Evolutionary conservation across 2,888 invertebrate genomes (phyloP), one percentile per base, ranked within the genome.

Genomic region (Andrena praecox): DNA sequence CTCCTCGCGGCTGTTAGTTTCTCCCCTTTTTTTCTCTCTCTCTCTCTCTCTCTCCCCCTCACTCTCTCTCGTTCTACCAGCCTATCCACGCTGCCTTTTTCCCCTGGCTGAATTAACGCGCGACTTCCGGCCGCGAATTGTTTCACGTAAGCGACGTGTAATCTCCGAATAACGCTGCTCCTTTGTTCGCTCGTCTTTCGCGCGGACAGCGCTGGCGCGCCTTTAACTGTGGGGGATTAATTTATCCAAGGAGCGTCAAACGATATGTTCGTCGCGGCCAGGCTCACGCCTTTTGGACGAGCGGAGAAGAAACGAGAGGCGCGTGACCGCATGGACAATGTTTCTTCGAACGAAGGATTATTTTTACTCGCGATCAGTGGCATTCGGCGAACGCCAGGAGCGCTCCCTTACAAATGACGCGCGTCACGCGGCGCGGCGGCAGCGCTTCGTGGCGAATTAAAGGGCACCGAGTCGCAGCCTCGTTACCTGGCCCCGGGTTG

Each of bases 111-210:
- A 74, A 84, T 77, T 84, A 85, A 80, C 84, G 74, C 59, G 68
- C 73, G 70, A 85, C 81, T 85, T 85, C 77, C 85, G 81, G 69
- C 85, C 77, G 79, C 80, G 80, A 84, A 80, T 83, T 75, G 82
- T 76, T 76, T 76, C 71, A 52, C 64, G 68, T 68, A 71, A 81
- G 67, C 71, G 42, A 52, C 71, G 71, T 66, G 69, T 77, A 78
- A 84, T 82, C 82, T 82, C 72, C 54, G 72, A 72, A 54, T 64
- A 72, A 77, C 64, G 35, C 52, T 66, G 72, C 48, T 35, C 60
- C 69, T 77, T 73, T 82, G 67, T 64, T 52, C 24, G 67, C 31
- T 31, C 68, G 29, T 69, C 70, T 69, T 48, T 59, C 29, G 33
- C 50, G 35, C 27, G 63, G 72, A 68, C 31, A 62, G 54, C 63